Conservation (phyloP, 2,113 vertebrate genomes). For the Gallinago undulata region DNA sequence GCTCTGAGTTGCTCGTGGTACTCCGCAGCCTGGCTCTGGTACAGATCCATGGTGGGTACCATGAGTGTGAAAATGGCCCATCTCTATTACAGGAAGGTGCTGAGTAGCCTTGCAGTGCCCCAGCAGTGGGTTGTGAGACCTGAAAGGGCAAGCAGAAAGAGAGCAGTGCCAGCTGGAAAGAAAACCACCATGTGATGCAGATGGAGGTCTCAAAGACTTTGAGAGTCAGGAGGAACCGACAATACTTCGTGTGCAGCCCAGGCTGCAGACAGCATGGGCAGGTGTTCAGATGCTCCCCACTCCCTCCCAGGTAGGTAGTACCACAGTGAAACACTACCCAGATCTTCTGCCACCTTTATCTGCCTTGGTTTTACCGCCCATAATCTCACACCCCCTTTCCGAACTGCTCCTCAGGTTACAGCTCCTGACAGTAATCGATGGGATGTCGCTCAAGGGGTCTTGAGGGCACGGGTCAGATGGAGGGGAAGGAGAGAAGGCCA, state of each 20-base stretch:
- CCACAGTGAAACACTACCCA: background rate
- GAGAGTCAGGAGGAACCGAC: background rate
- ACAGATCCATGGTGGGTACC: background rate
- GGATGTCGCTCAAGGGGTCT: background rate
- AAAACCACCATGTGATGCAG: background rate
- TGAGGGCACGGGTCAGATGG: accelerated
- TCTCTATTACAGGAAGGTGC: background rate
- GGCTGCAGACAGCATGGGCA: background rate
- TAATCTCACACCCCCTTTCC: constrained; percentile 61
- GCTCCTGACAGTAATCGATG: background rate
- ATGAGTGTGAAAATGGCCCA: background rate
- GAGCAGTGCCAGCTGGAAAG: background rate
- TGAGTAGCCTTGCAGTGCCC: background rate
- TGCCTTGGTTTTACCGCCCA: background rate
- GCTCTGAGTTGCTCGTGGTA: background rate
- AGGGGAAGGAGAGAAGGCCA: background rate
- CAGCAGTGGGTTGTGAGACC: background rate
- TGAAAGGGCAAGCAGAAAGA: background rate
- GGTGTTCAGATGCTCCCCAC: background rate
- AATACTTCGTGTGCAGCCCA: accelerated
- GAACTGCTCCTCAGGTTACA: constrained; percentile 42
- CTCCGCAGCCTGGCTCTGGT: background rate
- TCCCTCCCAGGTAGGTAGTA: background rate
- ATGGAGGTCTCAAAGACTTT: background rate
- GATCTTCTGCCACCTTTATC: constrained; percentile 34